Evolutionary conservation across 2,113 vertebrate genomes (phyloP), one percentile per base, ranked within the genome.

Genomic region (Trematomus loennbergii): DNA sequence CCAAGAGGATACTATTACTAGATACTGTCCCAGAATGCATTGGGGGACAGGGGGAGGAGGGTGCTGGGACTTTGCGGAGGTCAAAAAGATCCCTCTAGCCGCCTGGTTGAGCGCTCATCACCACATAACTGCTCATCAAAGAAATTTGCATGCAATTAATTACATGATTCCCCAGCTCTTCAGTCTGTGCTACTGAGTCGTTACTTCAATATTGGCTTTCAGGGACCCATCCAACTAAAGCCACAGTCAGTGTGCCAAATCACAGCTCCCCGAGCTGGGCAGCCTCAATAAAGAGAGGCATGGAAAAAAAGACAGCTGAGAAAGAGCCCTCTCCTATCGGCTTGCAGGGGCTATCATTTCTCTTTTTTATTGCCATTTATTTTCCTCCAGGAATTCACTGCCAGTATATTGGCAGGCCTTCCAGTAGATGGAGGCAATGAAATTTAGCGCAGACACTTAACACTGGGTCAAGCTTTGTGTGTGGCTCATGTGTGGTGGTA

Each of bases 351-450:
- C 95, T 92, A 97, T 97, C 96, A 96, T 97, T 96, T 96, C 97
- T 97, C 96, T 96, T 95, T 96, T 97, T 98, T 98, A 98, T 97
- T 98, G 96, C 96, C 96, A 96, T 98, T 97, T 96, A 97, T 97
- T 98, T 97, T 97, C 97, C 97, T 97, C 96, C 90, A 98, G 98
- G 97, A 97, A 96, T 98, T 96, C 95, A 93, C 96, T 97, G 96
- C 97, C 97, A 96, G 96, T 96, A 96, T 96, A 97, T 97, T 98
- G 97, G 97, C 97, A 97, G 95, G 95, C 96, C 95, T 97, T 98
- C 96, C 97, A 97, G 96, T 96, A 97, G 96, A 96, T 95, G 96
- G 96, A 96, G 95, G 96, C 96, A 97, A 97, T 97, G 96, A 97
- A 98, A 98, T 98, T 97, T 95, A 97, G 96, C 95, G 93, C 96